Conservation (phyloP, 1,140 invertebrate species). For the Adelges cooleyi region DNA sequence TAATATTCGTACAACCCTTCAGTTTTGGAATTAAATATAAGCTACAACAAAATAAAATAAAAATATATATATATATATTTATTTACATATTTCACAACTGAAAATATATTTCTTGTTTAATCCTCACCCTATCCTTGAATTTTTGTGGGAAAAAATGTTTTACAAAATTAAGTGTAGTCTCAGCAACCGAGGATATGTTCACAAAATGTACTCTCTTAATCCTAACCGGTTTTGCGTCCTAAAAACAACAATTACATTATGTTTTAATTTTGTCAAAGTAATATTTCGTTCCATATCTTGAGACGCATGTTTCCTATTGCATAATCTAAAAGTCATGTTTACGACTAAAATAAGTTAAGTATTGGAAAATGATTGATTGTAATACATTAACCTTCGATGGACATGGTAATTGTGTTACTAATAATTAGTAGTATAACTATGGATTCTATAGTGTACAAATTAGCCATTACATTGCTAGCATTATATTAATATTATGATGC, state of each 20-base stretch:
- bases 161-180: constrained; percentile 9
- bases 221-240: constrained; percentile 21
- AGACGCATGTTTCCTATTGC: too few species aligned
- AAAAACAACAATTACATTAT: background rate
- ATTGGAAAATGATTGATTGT: too few species aligned
- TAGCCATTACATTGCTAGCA: too few species aligned
- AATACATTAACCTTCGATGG: too few species aligned
- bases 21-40: background rate
- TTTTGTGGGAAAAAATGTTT: constrained; percentile 21
- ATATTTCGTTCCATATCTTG: background rate
- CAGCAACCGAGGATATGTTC: constrained; percentile 2
- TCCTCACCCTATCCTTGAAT: constrained; percentile 1
- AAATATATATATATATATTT: background rate
- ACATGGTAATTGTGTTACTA: too few species aligned
- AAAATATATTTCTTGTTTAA: background rate
- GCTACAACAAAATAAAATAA: background rate
- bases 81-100: too few species aligned
- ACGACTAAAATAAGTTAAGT: too few species aligned
- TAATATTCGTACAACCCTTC: background rate
- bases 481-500: too few species aligned
- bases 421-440: too few species aligned
- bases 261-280: background rate
- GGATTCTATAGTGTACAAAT: too few species aligned
- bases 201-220: constrained; percentile 7
- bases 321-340: too few species aligned